These are phyloP conservation scores for Dendroctonus ponderosae DNA, from an alignment of 1,140 invertebrate species.

Conservation along the genomic window DNA sequence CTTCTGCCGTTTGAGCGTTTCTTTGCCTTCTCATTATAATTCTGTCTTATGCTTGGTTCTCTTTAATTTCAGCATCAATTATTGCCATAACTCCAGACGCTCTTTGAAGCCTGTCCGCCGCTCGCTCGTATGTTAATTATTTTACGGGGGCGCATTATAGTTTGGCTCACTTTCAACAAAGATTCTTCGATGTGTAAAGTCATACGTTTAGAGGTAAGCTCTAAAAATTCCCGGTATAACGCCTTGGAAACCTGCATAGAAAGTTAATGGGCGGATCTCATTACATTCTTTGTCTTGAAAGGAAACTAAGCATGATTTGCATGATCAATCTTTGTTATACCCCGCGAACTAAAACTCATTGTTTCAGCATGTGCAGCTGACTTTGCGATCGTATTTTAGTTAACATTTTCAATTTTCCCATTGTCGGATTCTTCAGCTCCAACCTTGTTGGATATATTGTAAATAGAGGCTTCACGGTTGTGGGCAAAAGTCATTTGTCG, in stretches of 20 bases:
- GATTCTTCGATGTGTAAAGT: conserved; percentile 6
- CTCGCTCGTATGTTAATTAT: conserved; percentile 30
- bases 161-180: conserved; percentile 32
- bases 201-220: background rate
- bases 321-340: too few relatives aligned
- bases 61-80: conserved; percentile 36
- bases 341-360: too few relatives aligned
- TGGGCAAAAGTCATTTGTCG: conserved; percentile 30
- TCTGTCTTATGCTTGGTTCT: conserved; percentile 28
- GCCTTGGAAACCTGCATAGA: too few relatives aligned
- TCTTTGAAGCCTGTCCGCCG: conserved; percentile 22
- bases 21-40: conserved; percentile 27
- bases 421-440: background rate
- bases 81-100: conserved; percentile 30
- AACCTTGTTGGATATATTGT: conserved; percentile 15
- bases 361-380: too few relatives aligned
- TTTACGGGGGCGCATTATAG: conserved; percentile 20
- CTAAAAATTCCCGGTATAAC: too few relatives aligned
- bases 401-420: too few relatives aligned
- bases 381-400: too few relatives aligned
- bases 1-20: conserved; percentile 11
- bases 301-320: too few relatives aligned
- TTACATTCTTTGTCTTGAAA: too few relatives aligned
- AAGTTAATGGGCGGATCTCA: too few relatives aligned
- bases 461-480: conserved; percentile 22